Evolutionary conservation across 2,113 vertebrate species (phyloP).

Genomic region (Eidolon helvum): DNA sequence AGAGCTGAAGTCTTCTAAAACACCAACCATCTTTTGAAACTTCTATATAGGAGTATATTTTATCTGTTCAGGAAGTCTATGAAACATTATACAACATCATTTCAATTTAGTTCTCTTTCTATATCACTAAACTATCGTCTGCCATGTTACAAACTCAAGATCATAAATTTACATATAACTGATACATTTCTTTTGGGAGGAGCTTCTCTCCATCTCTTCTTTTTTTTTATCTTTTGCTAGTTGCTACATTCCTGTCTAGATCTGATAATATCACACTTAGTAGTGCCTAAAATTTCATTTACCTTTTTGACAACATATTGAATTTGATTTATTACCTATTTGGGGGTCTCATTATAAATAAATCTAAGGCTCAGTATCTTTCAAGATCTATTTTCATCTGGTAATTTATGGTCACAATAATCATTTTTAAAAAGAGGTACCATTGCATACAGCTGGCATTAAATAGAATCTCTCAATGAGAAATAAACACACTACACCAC

Average conservation of each 20-base stretch:
- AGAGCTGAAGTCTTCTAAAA: not conserved
- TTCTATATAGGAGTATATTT: not conserved
- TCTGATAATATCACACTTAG: slow-evolving; percentile 12
- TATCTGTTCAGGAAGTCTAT: not conserved
- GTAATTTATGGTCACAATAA: not conserved
- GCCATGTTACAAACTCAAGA: not conserved
- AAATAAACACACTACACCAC: not conserved
- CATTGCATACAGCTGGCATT: not conserved
- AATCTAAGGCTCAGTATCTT: not conserved
- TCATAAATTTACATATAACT: not conserved
- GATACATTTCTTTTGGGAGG: not conserved
- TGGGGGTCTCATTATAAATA: not conserved
- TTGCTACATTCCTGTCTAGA: not conserved
- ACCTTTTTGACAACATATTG: slow-evolving; percentile 24
- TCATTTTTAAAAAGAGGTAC: not conserved
- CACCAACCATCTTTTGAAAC: not conserved
- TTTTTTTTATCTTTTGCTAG: not conserved
- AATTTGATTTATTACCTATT: not conserved
- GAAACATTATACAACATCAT: not conserved
- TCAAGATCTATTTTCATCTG: not conserved
- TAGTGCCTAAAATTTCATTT: slow-evolving; percentile 18
- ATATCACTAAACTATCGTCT: not conserved
- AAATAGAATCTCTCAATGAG: not conserved
- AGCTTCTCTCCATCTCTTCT: not conserved
- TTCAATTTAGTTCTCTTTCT: not conserved